phyloP scores from a whole-genome alignment of 2,113 vertebrate species.

The Zosterops lateralis region DNA sequence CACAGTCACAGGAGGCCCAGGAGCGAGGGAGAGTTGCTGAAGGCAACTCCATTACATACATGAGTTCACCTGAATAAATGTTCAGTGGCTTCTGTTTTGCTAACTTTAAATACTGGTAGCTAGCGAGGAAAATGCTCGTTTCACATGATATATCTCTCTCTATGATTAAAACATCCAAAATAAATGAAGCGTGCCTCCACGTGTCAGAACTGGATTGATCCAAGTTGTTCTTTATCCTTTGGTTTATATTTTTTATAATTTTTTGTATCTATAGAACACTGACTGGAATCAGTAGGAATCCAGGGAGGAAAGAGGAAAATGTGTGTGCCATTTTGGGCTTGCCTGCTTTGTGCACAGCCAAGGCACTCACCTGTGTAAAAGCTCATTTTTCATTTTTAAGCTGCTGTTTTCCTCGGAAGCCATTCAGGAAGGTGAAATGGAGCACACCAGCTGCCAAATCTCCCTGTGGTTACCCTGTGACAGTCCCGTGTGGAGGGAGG shows the following conservation, averaged over 20 bases:
- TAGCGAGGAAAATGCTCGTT: background rate
- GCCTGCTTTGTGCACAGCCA: background rate
- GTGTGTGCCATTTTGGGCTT: background rate
- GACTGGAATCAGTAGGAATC: background rate
- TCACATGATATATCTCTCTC: background rate
- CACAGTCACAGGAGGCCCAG: background rate
- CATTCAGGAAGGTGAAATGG: background rate
- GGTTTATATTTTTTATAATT: background rate
- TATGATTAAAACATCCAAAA: constrained; percentile 17
- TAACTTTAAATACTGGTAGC: constrained; percentile 9
- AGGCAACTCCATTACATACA: constrained; percentile 54
- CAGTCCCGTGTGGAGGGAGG: background rate
- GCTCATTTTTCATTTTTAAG: background rate
- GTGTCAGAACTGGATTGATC: background rate
- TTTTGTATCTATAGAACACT: background rate
- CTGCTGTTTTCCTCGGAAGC: background rate
- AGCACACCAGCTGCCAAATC: background rate
- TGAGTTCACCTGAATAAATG: constrained; percentile 52
- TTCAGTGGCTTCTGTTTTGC: constrained; percentile 28
- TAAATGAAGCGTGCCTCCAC: background rate
- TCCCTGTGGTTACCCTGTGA: background rate
- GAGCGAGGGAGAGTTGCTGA: background rate
- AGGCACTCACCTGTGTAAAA: background rate
- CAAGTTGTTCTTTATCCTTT: background rate
- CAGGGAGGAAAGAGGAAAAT: background rate